Base-by-base conservation (phyloP, 1,140 invertebrate species). In the Drosophila mojavensis region DNA sequence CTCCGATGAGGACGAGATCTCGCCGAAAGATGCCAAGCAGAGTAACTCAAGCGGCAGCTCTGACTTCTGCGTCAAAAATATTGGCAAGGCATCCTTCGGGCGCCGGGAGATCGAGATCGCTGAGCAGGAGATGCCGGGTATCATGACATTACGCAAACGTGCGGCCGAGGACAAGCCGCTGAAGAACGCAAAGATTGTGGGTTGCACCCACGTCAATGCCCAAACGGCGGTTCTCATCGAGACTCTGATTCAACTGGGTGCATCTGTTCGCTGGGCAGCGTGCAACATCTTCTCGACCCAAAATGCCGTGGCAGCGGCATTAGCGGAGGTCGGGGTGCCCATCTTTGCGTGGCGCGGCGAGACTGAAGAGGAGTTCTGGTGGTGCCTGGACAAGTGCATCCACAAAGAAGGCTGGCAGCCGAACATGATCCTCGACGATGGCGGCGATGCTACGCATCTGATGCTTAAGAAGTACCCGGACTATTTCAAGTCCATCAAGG, bases 121-220 rank as follows among this genome's bases (percentile, higher is more conserved):
- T 1, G 98, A 99, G 91, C 98, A 99, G 95, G 98, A 99, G 94
- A 99, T 99, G 98, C 98, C 98, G 0, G 98, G 98, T 1, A 97
- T 99, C 62, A 97, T 99, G 95, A 97, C 98, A 0, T 91, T 99
- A 64, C 94, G 98, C 20, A 97, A 97, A 89, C 93, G 98, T 60
- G 98, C 98, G 2, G 94, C 95, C 30, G 97, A 97, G 30, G 98
- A 99, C 91, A 98, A 98, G 93, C 98, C 98, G 0, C 92, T 99
- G 62, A 97, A 96, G 92, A 97, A 97, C 88, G 98, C 98, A 28
- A 97, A 97, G 86, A 98, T 99, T 59, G 97, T 99, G 41, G 98
- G 98, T 5, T 99, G 98, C 93, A 99, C 98, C 20, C 98, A 99
- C 92, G 98, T 99, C 68, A 99, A 98, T 93, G 98, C 98, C 43